Base-by-base conservation (phyloP, 2,888 invertebrate species). In the Platypus cylindrus region DNA sequence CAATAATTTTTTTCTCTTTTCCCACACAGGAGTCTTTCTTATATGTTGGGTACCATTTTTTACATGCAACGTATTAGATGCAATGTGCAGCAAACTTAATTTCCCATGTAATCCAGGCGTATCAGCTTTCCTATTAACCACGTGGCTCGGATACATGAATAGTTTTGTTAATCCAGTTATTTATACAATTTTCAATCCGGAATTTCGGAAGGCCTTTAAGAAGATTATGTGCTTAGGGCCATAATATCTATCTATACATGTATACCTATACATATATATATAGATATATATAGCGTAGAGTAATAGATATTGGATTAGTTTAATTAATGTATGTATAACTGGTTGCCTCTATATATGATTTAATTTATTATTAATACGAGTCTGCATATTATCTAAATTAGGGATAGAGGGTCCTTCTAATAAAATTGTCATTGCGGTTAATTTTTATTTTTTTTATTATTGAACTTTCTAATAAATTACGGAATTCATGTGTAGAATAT, bases 1-100 rank as follows among this genome's bases (percentile, higher is more conserved):
- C n/a, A n/a, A n/a, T n/a, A n/a, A n/a, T n/a, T n/a, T n/a, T n/a
- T n/a, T n/a, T n/a, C n/a, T 20, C 9, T 25, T 49, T 47, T 48
- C 53, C 48, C 45, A 66, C 69, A n/a, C 71, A 97, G 97, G 93
- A 51, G 91, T 95, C 2, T 98, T 98, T 63, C 75, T 98, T 25
- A 77, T 94, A 55, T 98, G 97, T 65, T 98, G 97, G 97, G 84
- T 93, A 42, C 98, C 98, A 22, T 98, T 98, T 70, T 98, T 98
- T 74, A 89, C 91, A 2, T 91, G 94, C 67, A 94, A 93, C 64
- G 90, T 95, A 46, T 76, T 94, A 68, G 94, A 93, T 58, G 98
- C 95, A 7, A 78, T 97, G 60, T 95, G 95, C 68, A 83, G 83
- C 51, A 89, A 91, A 63, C 66, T 85, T 50, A 73, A 73, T 32